phyloP scores from a whole-genome alignment of 2,888 invertebrate species.

The Drosophila atroscutellata region DNA sequence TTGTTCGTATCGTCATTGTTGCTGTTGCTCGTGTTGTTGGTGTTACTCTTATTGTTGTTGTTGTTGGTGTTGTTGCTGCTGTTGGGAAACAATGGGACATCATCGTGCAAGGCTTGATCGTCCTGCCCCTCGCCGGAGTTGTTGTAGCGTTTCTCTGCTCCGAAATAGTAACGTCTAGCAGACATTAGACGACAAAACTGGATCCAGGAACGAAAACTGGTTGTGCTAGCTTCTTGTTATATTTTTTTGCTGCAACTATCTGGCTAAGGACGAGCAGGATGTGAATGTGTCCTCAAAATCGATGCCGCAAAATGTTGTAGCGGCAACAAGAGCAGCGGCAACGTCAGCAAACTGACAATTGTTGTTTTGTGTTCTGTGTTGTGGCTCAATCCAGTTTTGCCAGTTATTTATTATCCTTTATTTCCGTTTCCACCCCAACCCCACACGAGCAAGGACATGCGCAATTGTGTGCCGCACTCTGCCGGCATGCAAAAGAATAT shows the following conservation, averaged over 20 bases:
- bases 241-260: constrained; percentile 15
- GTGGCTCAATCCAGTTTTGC: constrained; percentile 79
- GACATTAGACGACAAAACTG: constrained; percentile 67
- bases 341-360: constrained; percentile 57
- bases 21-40: constrained; percentile 28
- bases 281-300: constrained; percentile 59
- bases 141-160: constrained; percentile 59
- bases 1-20: constrained; percentile 40
- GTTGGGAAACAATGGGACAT: constrained; percentile 51
- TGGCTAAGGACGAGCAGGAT: constrained; percentile 28
- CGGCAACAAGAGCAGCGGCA: constrained; percentile 34
- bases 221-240: constrained; percentile 44
- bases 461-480: constrained; percentile 31
- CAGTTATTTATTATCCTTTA: constrained; percentile 76
- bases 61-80: constrained; percentile 28
- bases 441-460: constrained; percentile 50
- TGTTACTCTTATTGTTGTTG: constrained; percentile 31
- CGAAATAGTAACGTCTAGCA: constrained; percentile 69
- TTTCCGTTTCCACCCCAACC: constrained; percentile 63
- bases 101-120: constrained; percentile 36
- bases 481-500: background rate
- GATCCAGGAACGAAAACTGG: constrained; percentile 56
- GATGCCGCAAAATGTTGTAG: constrained; percentile 59
- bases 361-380: constrained; percentile 71
- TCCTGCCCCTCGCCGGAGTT: constrained; percentile 34